Base-by-base conservation (phyloP, 2,113 vertebrate species). In the Tretioscincus oriximinensis region DNA sequence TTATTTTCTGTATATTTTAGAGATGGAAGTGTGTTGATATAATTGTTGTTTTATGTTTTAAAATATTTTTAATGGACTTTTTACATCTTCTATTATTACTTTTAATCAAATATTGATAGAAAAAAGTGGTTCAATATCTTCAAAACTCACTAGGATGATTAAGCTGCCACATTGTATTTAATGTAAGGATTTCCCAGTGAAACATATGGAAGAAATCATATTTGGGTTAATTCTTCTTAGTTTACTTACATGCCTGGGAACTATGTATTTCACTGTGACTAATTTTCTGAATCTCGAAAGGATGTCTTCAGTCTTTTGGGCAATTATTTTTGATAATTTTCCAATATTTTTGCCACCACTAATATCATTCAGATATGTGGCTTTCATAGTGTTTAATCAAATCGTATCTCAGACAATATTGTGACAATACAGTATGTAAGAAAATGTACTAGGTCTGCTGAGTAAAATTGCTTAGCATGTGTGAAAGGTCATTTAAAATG, bases 151-250 rank as follows among this genome's bases (percentile, higher is more conserved):
- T 82, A 77, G 81, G 83, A 76, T 0, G 10, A 85, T 86, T 71
- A 88, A 73, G 47, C 18, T 84, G 81, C 73, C 60, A 65, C 51
- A 89, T 2, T 0, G 9, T 85, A 85, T 72, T 87, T 86, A 81
- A 77, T 65, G 80, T 88, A 26, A 72, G 0, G 3, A 76, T 89
- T 84, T 71, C 26, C 51, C 65, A 84, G 49, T 11, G 82, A 80
- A 90, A 73, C 71, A 78, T 78, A 90, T 45, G 80, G 76, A 80
- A 80, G 2, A 11, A 45, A 86, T 82, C 63, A 84, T 83, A 41
- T 73, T 81, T 81, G 73, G 4, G 21, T 85, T 86, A 86, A 81
- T 84, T 51, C 4, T 84, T 45, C 67, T 1, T 26, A 47, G 35
- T 45, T 77, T 61, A 41, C 35, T 41, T 41, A 41, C 35, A 41